phyloP scores from a whole-genome alignment of 2,888 invertebrate species.

The Clitarchus hookeri region DNA sequence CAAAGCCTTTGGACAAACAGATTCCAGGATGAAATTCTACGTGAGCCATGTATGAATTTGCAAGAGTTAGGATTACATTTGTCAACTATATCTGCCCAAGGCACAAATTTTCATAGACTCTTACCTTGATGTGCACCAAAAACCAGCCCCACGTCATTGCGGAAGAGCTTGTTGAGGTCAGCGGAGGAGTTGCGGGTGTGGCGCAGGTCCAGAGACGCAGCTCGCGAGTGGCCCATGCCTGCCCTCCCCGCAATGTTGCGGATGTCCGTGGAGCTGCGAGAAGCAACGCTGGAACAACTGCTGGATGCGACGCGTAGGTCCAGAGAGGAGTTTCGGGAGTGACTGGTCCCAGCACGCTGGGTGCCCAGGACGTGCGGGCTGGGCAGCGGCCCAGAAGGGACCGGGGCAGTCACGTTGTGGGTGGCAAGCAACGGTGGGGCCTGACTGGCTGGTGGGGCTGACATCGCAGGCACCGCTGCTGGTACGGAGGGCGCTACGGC shows the following conservation, averaged over 20 bases:
- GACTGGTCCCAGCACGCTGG: slow-evolving; percentile 52
- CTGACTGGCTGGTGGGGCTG: slow-evolving; percentile 19
- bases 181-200: slow-evolving; percentile 76
- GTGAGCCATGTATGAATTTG: too few species aligned
- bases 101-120: too few species aligned
- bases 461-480: slow-evolving; percentile 17
- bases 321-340: slow-evolving; percentile 83
- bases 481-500: slow-evolving; percentile 15
- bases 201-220: slow-evolving; percentile 78
- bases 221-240: slow-evolving; percentile 71
- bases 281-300: slow-evolving; percentile 41
- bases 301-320: slow-evolving; percentile 66
- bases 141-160: slow-evolving; percentile 73
- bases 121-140: slow-evolving; percentile 63
- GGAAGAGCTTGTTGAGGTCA: slow-evolving; percentile 71
- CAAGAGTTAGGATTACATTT: too few species aligned
- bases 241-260: slow-evolving; percentile 51
- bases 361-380: slow-evolving; percentile 41
- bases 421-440: slow-evolving; percentile 26
- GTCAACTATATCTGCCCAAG: too few species aligned
- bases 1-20: too few species aligned
- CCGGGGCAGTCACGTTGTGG: slow-evolving; percentile 19
- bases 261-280: slow-evolving; percentile 57
- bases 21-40: too few species aligned
- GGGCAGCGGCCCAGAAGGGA: slow-evolving; percentile 39